Conservation (phyloP, 2,888 invertebrate species). For the Dasysyrphus tricinctus region DNA sequence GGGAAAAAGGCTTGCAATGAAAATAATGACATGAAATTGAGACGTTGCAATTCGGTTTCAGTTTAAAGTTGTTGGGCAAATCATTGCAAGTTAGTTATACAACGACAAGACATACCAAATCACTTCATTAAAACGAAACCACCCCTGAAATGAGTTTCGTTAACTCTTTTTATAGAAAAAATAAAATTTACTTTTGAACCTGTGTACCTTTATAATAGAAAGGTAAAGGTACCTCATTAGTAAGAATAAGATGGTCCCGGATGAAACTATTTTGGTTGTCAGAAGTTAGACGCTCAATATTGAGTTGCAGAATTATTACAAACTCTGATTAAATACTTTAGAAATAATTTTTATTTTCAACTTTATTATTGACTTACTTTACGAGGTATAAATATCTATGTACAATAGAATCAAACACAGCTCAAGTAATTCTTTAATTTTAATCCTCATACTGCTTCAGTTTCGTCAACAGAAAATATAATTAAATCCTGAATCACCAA, state of each 20-base stretch:
- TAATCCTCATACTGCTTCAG: not conserved
- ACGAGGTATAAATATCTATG: too few relatives aligned
- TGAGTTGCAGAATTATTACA: not conserved
- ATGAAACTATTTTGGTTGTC: not conserved
- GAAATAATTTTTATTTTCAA: too few relatives aligned
- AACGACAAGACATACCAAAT: slow-evolving; percentile 11
- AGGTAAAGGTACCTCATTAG: not conserved
- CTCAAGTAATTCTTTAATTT: not conserved
- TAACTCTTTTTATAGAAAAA: slow-evolving; percentile 6
- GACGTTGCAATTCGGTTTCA: slow-evolving; percentile 48
- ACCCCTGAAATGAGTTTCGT: slow-evolving; percentile 5
- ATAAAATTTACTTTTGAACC: not conserved
- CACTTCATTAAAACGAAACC: slow-evolving; percentile 30
- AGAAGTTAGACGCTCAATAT: not conserved
- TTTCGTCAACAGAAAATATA: not conserved
- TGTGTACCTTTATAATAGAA: not conserved
- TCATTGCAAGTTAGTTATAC: not conserved
- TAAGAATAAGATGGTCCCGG: not conserved
- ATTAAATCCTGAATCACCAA: not conserved
- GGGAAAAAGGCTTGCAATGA: slow-evolving; percentile 45
- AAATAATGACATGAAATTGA: slow-evolving; percentile 46
- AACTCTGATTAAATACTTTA: too few relatives aligned
- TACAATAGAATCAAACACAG: not conserved
- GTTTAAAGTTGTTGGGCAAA: slow-evolving; percentile 28
- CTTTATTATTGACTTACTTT: too few relatives aligned